Evolutionary conservation across 2,888 invertebrate genomes (phyloP).

Genomic region (Caenorhabditis sp.): DNA sequence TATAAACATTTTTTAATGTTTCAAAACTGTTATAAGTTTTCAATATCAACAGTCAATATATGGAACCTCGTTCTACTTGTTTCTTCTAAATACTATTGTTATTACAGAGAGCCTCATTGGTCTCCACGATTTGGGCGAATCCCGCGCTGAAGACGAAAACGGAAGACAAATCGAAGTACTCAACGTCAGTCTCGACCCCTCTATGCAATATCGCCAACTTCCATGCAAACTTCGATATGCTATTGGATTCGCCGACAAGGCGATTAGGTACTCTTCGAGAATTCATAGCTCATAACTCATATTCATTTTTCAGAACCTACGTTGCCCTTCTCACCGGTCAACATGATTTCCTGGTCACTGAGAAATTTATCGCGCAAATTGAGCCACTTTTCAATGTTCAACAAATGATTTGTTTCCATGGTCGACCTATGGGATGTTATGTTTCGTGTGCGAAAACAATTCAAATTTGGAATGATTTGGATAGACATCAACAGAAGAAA

Average conservation of each 20-base stretch:
- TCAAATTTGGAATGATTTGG: conserved; percentile 55
- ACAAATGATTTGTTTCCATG: conserved; percentile 52
- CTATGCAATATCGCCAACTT: conserved; percentile 51
- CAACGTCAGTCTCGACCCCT: conserved; percentile 47
- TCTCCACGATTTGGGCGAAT: conserved; percentile 51
- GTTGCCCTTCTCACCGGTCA: conserved; percentile 50
- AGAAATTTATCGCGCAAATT: conserved; percentile 56
- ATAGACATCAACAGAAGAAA: conserved; percentile 56
- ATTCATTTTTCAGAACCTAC: conserved; percentile 44
- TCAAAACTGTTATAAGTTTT: background rate
- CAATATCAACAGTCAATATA: no score
- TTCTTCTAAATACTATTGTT: no score
- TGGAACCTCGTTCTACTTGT: no score
- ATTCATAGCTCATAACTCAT: no score
- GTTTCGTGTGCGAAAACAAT: conserved; percentile 47
- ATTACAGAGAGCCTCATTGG: conserved; percentile 42
- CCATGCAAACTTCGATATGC: conserved; percentile 54
- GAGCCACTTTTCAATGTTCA: conserved; percentile 48
- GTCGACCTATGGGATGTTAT: conserved; percentile 56
- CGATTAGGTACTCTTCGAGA: conserved; percentile 41
- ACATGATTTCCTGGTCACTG: conserved; percentile 46
- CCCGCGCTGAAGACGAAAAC: conserved; percentile 40
- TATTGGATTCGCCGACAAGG: conserved; percentile 49
- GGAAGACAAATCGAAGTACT: conserved; percentile 43
- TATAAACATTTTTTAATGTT: no score